A percentile compares a stretch with the other conserved stretches of the same genome.
Evolutionary conservation across 2,797 vertebrate species (phyloP).

Genomic region (Orestias chungarensis): DNA sequence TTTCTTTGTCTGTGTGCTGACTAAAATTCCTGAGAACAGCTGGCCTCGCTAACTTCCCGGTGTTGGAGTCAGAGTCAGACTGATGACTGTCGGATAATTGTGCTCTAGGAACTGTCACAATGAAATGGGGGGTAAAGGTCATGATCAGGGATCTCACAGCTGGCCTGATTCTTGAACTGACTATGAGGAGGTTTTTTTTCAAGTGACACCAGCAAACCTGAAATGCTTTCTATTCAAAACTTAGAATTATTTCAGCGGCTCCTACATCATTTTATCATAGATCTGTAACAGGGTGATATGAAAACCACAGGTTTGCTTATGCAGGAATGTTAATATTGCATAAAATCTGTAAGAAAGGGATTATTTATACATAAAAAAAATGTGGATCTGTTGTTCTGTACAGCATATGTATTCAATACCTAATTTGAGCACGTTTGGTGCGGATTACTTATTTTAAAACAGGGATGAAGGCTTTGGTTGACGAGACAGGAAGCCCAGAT

Average conservation of each 20-base stretch:
- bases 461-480: too few relatives aligned
- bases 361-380: background rate
- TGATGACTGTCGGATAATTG: background rate
- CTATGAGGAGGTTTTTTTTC: too few relatives aligned
- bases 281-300: background rate
- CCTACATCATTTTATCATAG: too few relatives aligned
- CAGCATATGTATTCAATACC: background rate
- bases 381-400: background rate
- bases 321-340: background rate
- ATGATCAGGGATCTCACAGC: too few relatives aligned
- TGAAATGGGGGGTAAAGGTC: background rate
- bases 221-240: too few relatives aligned
- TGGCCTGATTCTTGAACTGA: too few relatives aligned
- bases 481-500: background rate
- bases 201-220: too few relatives aligned
- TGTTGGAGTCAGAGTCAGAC: background rate
- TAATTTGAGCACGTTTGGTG: too few relatives aligned
- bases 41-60: background rate
- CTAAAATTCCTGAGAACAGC: slow-evolving; percentile 24
- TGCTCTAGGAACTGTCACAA: background rate
- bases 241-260: too few relatives aligned
- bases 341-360: background rate
- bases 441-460: too few relatives aligned
- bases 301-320: background rate
- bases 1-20: background rate